Percentiles rank a stretch among this genome's conserved stretches.
These are phyloP conservation scores for Halisarca cf. caerulea DNA, from an alignment of 37 sponge, comb jelly and placozoan genomes.

Conservation along the genomic window DNA sequence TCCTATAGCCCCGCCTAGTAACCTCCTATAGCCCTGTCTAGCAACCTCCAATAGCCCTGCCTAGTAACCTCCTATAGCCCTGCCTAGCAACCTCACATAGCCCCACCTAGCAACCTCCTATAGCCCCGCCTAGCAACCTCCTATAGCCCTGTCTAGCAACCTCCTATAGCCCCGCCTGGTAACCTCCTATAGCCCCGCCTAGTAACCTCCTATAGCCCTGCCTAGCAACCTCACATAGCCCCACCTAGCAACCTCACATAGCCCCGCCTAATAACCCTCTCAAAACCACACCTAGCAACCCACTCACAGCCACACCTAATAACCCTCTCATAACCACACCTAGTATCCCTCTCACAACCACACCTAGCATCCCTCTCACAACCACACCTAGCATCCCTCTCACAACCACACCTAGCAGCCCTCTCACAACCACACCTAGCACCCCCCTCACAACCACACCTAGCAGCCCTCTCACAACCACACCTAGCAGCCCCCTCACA, in stretches of 20 bases:
- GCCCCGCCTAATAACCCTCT: not conserved
- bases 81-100: too few species aligned
- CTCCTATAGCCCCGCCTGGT: too few species aligned
- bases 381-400: slow-evolving; percentile 11
- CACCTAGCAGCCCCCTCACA: not conserved
- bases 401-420: slow-evolving; percentile 30
- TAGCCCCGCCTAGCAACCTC: too few species aligned
- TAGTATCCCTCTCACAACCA: not conserved
- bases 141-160: too few species aligned
- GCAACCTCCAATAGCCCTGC: too few species aligned
- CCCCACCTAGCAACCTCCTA: too few species aligned
- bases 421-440: slow-evolving; percentile 38
- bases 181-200: too few species aligned
- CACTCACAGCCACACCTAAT: too few species aligned
- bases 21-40: too few species aligned
- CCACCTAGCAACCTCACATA: not conserved
- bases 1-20: too few species aligned
- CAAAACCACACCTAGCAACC: too few species aligned
- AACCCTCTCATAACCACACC: not conserved
- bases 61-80: too few species aligned
- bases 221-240: not conserved
- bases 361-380: not conserved
- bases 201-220: not conserved
- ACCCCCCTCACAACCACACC: not conserved
- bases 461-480: slow-evolving; percentile 9